phyloP scores from a whole-genome alignment of 2,797 vertebrate genomes.

The Pelodytes ibericus region DNA sequence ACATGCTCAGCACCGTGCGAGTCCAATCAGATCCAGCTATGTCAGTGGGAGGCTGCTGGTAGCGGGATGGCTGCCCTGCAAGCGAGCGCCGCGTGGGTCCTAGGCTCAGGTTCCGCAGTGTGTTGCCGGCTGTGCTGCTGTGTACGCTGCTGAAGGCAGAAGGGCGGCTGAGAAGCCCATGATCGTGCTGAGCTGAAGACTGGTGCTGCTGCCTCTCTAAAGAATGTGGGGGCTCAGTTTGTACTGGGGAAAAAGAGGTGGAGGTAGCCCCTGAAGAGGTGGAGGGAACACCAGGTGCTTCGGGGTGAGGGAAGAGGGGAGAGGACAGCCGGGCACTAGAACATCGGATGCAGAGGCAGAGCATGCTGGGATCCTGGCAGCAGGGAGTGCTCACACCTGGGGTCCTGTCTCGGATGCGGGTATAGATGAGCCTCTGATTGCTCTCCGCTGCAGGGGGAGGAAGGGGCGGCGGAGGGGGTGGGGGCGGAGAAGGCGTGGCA shows the following conservation, averaged over 20 bases:
- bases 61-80: conserved; percentile 76
- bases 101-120: conserved; percentile 83
- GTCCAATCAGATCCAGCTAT: conserved; percentile 85
- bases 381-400: conserved; percentile 82
- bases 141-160: conserved; percentile 98
- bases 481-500: conserved; percentile 78
- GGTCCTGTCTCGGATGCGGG: conserved; percentile 77
- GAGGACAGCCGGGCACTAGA: conserved; percentile 80
- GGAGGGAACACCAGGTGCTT: conserved; percentile 67
- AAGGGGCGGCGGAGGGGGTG: conserved; percentile 74
- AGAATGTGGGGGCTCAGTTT: conserved; percentile 87
- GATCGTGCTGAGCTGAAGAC: conserved; percentile 77
- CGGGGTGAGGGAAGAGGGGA: conserved; percentile 75
- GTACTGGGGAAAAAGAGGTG: conserved; percentile 89
- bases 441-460: conserved; percentile 80
- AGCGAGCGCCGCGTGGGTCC: conserved; percentile 78
- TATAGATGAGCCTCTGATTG: conserved; percentile 84
- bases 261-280: conserved; percentile 75
- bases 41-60: conserved; percentile 74
- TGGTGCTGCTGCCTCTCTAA: conserved; percentile 70
- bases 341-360: conserved; percentile 94
- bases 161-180: conserved; percentile 82
- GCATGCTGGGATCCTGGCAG: conserved; percentile 94
- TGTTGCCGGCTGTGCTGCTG: conserved; percentile 85
- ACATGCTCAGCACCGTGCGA: conserved; percentile 86